Evolutionary conservation across 2,113 vertebrate species (phyloP).

Genomic region (Felis catus): DNA sequence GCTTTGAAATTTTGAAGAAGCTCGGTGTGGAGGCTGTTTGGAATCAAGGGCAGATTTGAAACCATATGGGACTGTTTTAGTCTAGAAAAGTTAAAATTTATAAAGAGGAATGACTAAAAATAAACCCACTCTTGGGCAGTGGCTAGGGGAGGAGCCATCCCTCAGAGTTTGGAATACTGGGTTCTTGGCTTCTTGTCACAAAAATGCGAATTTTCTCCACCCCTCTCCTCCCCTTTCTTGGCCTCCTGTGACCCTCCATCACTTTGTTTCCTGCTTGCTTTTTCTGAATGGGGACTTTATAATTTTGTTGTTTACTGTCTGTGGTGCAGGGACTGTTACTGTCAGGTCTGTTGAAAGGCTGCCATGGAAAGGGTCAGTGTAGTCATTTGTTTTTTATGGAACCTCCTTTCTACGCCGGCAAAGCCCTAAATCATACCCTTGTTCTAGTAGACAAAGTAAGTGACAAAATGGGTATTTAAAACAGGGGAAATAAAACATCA

Average conservation of each 20-base stretch:
- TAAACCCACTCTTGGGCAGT: constrained; percentile 43
- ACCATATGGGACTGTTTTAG: constrained; percentile 76
- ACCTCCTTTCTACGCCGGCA: constrained; percentile 52
- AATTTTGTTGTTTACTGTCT: constrained; percentile 59
- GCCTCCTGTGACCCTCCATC: neutral
- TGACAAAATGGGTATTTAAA: constrained; percentile 76
- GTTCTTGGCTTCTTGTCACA: constrained; percentile 39
- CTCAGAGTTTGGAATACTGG: neutral
- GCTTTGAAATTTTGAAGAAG: constrained; percentile 75
- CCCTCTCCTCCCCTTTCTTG: neutral
- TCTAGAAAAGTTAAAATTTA: constrained; percentile 65
- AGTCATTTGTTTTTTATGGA: constrained; percentile 73
- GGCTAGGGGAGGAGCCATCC: neutral
- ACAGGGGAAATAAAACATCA: constrained; percentile 68
- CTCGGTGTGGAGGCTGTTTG: constrained; percentile 64
- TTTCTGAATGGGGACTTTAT: constrained; percentile 59
- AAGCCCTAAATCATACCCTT: constrained; percentile 74
- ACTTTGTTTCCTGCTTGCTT: constrained; percentile 1
- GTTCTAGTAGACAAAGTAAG: constrained; percentile 72
- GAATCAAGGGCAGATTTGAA: constrained; percentile 69
- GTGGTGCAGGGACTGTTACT: constrained; percentile 45
- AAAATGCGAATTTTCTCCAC: neutral
- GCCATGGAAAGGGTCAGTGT: constrained; percentile 44
- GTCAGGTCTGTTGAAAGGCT: constrained; percentile 75
- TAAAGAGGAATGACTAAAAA: constrained; percentile 50